Percentiles rank a stretch among this genome's conserved stretches.
phyloP scores from a whole-genome alignment of 2,888 invertebrate species.

The Chymomyza amoena region DNA sequence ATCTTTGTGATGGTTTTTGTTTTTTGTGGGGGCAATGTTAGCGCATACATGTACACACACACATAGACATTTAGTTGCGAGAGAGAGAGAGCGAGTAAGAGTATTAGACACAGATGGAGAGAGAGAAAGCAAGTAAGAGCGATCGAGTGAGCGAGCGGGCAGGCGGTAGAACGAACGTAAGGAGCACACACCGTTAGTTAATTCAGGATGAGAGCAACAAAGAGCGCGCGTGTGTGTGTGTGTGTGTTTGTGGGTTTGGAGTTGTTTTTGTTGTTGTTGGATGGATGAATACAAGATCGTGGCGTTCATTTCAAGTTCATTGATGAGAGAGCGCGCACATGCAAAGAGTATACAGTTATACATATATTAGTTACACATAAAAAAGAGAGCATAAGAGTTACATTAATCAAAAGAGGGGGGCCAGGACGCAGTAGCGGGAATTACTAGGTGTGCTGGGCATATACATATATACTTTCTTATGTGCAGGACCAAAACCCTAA shows the following conservation, averaged over 20 bases:
- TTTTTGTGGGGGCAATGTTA: neutral
- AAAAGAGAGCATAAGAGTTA: neutral
- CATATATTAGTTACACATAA: conserved; percentile 9
- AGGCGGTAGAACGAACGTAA: conserved; percentile 17
- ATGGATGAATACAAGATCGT: neutral
- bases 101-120: neutral
- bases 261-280: neutral
- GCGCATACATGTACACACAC: conserved; percentile 8
- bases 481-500: too few relatives aligned
- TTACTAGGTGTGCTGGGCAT: neutral
- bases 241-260: neutral
- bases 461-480: too few relatives aligned
- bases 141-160: conserved; percentile 1
- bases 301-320: neutral
- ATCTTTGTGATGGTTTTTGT: conserved; percentile 54
- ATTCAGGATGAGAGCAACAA: conserved; percentile 4
- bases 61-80: neutral
- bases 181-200: conserved; percentile 46
- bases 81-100: conserved; percentile 23
- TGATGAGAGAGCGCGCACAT: neutral
- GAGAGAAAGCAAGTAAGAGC: conserved; percentile 21
- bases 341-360: conserved; percentile 9
- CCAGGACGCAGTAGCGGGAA: neutral
- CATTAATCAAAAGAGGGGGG: neutral
- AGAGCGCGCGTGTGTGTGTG: neutral